These are phyloP conservation scores for Diploscapter pachys DNA, from an alignment of 1,140 invertebrate genomes.

Conservation along the genomic window DNA sequence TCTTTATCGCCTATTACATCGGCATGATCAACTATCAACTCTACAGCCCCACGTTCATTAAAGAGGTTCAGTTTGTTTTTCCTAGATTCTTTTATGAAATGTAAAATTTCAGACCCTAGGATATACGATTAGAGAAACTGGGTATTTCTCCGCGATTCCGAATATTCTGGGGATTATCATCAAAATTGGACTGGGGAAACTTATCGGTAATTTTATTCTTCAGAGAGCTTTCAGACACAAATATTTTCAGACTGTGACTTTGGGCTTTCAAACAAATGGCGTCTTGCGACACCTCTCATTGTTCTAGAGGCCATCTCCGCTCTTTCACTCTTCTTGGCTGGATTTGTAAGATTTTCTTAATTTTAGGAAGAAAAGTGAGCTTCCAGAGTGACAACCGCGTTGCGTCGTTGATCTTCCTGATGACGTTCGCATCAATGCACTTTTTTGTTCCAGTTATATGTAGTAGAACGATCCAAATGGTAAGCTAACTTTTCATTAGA, in stretches of 20 bases:
- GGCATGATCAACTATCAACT: slow-evolving; percentile 25
- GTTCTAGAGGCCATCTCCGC: slow-evolving; percentile 12
- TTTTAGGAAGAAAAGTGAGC: neutral
- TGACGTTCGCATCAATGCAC: slow-evolving; percentile 29
- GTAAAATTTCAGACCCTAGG: slow-evolving; percentile 18
- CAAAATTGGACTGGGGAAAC: slow-evolving; percentile 22
- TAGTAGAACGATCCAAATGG: slow-evolving; percentile 34
- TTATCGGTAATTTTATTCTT: neutral
- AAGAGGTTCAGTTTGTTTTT: slow-evolving; percentile 10
- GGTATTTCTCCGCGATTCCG: slow-evolving; percentile 33
- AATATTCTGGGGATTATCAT: slow-evolving; percentile 24
- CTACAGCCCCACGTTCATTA: slow-evolving; percentile 30
- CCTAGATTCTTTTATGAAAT: slow-evolving; percentile 16
- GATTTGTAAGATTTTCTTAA: slow-evolving; percentile 6
- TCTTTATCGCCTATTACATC: too few relatives aligned
- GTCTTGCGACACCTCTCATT: slow-evolving; percentile 11
- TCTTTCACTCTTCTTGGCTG: slow-evolving; percentile 19
- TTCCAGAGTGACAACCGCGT: slow-evolving; percentile 26
- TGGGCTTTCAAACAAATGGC: slow-evolving; percentile 3
- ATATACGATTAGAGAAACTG: slow-evolving; percentile 28
- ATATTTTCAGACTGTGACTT: slow-evolving; percentile 3
- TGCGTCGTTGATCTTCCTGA: slow-evolving; percentile 17
- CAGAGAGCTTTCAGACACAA: too few relatives aligned
- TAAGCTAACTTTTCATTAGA: neutral
- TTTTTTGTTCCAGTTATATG: slow-evolving; percentile 26